Evolutionary conservation across 2,113 vertebrate species (phyloP).

Genomic region (Sebastes fasciatus): DNA sequence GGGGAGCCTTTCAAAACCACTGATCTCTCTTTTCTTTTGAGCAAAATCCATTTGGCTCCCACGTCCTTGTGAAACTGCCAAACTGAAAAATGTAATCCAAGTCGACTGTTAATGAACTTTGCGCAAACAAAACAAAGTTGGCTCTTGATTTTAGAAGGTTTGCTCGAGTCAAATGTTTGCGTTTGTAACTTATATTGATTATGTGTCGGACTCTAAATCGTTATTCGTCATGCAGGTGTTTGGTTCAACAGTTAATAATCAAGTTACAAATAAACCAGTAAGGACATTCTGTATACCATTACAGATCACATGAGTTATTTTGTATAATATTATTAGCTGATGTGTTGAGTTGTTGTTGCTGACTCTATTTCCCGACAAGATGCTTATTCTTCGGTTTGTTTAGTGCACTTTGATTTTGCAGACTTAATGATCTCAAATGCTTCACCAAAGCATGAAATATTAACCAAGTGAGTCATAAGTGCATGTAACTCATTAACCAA

Average conservation of each 20-base stretch:
- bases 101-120: constrained; percentile 18
- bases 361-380: constrained; percentile 13
- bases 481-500: constrained; percentile 24
- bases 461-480: constrained; percentile 23
- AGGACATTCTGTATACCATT: not conserved
- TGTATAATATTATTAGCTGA: constrained; percentile 30
- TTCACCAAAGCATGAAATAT: constrained; percentile 39
- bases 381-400: constrained; percentile 30
- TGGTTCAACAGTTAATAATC: constrained; percentile 15
- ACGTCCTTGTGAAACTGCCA: constrained; percentile 18
- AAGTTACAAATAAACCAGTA: constrained; percentile 25
- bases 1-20: constrained; percentile 19
- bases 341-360: constrained; percentile 44
- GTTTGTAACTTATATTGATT: constrained; percentile 29
- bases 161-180: not conserved
- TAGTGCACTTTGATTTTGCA: constrained; percentile 42
- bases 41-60: constrained; percentile 8
- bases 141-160: not conserved
- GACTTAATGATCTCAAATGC: constrained; percentile 28
- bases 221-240: not conserved
- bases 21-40: constrained; percentile 29
- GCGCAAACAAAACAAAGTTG: constrained; percentile 5
- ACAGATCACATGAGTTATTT: not conserved
- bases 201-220: constrained; percentile 6
- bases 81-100: constrained; percentile 16